phyloP scores from a whole-genome alignment of 1,140 invertebrate genomes.

The Lycorma delicatula region DNA sequence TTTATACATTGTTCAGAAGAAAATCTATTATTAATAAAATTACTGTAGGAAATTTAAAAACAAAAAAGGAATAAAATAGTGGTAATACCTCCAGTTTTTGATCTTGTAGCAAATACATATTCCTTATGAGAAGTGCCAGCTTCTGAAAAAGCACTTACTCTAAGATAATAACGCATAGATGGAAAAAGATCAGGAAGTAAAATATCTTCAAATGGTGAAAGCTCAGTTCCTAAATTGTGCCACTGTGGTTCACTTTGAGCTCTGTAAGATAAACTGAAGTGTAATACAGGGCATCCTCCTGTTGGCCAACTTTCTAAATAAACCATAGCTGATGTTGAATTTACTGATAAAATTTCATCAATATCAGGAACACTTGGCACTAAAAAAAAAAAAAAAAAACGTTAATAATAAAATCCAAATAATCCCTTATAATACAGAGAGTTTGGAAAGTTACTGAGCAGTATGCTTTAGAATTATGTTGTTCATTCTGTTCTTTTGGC shows the following conservation, averaged over 20 bases:
- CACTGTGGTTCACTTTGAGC: constrained; percentile 12
- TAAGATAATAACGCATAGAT: constrained; percentile 67
- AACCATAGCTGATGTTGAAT: constrained; percentile 34
- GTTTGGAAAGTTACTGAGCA: too few species aligned
- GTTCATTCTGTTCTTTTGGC: too few species aligned
- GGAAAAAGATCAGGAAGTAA: constrained; percentile 58
- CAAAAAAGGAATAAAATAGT: too few species aligned
- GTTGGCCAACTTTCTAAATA: constrained; percentile 43
- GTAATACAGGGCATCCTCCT: constrained; percentile 45
- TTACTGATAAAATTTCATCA: constrained; percentile 32
- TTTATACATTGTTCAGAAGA: too few species aligned
- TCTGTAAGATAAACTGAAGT: constrained; percentile 41
- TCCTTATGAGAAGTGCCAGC: constrained; percentile 60
- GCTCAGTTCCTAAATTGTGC: constrained; percentile 18
- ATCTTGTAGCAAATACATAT: constrained; percentile 73
- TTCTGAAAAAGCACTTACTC: constrained; percentile 68
- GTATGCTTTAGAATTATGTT: too few species aligned
- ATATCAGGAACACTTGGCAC: constrained; percentile 25
- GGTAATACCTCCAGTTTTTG: constrained; percentile 63
- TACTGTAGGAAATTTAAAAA: too few species aligned
- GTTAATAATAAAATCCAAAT: too few species aligned
- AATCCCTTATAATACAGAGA: too few species aligned
- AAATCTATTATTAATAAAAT: too few species aligned
- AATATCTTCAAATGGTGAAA: constrained; percentile 44
- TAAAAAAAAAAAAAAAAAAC: constrained; percentile 17